Percentiles rank a stretch among this genome's conserved stretches.
Evolutionary conservation across 2,797 vertebrate species (phyloP).

Genomic region (Liasis olivaceus): DNA sequence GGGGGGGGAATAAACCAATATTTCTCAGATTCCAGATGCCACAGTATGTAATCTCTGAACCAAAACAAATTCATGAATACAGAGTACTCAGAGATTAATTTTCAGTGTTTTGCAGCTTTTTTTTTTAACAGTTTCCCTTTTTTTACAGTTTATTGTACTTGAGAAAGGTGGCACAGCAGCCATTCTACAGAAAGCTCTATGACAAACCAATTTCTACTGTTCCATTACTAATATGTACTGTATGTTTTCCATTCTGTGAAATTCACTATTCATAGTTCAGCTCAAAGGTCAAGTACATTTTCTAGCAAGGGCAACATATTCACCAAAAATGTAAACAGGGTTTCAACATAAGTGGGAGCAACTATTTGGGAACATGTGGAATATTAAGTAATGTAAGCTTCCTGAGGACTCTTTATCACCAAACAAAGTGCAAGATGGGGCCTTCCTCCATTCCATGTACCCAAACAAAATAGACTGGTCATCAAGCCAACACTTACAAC

Average conservation of each 20-base stretch:
- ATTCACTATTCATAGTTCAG: neutral
- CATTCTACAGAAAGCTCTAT: neutral
- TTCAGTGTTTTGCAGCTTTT: neutral
- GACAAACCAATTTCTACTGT: neutral
- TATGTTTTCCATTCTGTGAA: neutral
- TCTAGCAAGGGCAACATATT: neutral
- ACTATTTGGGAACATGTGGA: neutral
- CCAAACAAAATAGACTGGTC: neutral
- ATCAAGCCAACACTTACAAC: neutral
- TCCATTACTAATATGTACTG: neutral
- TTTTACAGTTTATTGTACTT: slow-evolving; percentile 20
- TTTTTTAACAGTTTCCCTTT: neutral
- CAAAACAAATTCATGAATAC: neutral
- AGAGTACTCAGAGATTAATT: neutral
- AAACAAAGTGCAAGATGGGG: neutral
- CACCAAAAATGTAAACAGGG: neutral
- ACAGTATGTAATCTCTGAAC: neutral
- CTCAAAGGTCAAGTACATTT: neutral
- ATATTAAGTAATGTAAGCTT: neutral
- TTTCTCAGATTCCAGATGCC: neutral
- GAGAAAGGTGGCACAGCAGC: neutral
- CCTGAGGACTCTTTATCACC: neutral
- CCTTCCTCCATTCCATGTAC: neutral
- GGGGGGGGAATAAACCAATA: neutral
- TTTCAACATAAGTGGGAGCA: neutral